Evolutionary conservation across 2,888 invertebrate genomes (phyloP).

Genomic region (Drosophila hamatofila): DNA sequence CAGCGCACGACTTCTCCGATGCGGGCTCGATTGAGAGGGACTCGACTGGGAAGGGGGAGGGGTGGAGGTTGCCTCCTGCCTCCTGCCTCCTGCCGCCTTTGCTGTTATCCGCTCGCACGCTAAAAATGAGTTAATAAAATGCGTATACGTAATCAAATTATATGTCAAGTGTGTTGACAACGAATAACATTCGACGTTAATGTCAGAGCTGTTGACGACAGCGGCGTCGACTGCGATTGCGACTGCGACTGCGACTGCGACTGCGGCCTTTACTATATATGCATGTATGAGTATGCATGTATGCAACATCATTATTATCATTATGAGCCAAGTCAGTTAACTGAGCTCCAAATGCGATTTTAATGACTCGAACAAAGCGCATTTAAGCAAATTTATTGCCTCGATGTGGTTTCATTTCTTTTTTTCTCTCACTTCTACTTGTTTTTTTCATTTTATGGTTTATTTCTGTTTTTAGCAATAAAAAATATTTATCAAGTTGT

Average conservation of each 20-base stretch:
- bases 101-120: conserved; percentile 53
- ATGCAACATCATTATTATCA: conserved; percentile 43
- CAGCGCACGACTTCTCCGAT: conserved; percentile 16
- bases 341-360: conserved; percentile 71
- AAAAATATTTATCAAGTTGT: conserved; percentile 9
- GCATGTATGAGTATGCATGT: background rate
- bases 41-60: background rate
- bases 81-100: too few species aligned
- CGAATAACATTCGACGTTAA: conserved; percentile 79
- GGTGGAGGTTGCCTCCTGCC: conserved; percentile 12
- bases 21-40: background rate
- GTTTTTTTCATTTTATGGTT: background rate
- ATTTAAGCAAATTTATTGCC: conserved; percentile 76
- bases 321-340: conserved; percentile 49
- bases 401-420: conserved; percentile 42
- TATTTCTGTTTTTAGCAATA: background rate
- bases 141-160: conserved; percentile 81
- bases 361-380: conserved; percentile 79
- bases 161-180: conserved; percentile 82
- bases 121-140: conserved; percentile 81
- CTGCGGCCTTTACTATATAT: background rate
- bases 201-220: conserved; percentile 53
- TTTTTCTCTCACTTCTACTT: conserved; percentile 7
- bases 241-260: conserved; percentile 10
- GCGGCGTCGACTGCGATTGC: too few species aligned